Evolutionary conservation across 2,797 vertebrate species (phyloP).

Genomic region (Buceros bicornis): DNA sequence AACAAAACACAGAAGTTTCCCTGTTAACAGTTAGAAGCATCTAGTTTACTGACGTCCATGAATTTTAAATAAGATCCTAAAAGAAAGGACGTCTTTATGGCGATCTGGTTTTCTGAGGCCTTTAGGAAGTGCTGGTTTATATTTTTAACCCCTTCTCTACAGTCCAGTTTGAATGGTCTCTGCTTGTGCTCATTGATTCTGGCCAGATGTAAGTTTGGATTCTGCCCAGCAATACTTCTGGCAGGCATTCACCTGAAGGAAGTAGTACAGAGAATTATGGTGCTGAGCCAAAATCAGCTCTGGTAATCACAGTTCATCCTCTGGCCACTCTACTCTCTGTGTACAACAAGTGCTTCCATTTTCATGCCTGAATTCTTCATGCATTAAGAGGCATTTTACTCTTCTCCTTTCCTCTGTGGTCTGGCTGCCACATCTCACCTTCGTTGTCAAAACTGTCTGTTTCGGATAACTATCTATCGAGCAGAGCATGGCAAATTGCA

Average conservation of each 20-base stretch:
- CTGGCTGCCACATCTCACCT: neutral
- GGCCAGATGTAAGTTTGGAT: neutral
- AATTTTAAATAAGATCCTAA: neutral
- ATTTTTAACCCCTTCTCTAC: neutral
- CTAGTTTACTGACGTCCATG: neutral
- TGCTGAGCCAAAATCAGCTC: neutral
- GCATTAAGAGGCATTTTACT: neutral
- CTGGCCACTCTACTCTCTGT: neutral
- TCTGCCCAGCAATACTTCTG: neutral
- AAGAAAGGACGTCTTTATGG: neutral
- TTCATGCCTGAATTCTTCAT: neutral
- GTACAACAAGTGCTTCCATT: neutral
- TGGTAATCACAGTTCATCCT: neutral
- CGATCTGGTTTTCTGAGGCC: neutral
- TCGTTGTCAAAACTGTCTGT: neutral
- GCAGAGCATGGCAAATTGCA: neutral
- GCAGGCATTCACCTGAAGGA: conserved; percentile 9
- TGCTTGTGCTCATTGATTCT: neutral
- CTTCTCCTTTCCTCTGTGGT: neutral
- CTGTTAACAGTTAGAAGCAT: neutral
- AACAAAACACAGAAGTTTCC: neutral
- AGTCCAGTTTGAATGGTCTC: neutral
- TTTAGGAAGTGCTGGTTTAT: neutral
- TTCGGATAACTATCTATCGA: neutral
- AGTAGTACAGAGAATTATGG: neutral